Evolutionary conservation across 37 sponge, comb jelly and placozoan genomes (phyloP).

Genomic region (Amphimedon queenslandica): DNA sequence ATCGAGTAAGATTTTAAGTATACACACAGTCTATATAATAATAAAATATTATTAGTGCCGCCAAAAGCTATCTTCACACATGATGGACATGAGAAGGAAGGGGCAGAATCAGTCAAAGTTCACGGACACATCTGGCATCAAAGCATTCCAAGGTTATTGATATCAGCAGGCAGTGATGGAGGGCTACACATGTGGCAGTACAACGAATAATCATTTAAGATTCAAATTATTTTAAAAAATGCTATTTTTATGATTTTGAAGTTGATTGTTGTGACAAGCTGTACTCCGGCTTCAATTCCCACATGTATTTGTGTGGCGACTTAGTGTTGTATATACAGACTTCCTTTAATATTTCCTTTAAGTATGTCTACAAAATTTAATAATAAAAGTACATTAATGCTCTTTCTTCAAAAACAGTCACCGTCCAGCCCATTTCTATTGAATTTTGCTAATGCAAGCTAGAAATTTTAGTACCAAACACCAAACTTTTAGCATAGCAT

Average conservation of each 20-base stretch:
- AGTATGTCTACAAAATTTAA: slow-evolving; percentile 57
- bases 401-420: too few relatives aligned
- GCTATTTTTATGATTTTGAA: neutral
- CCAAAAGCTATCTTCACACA: slow-evolving; percentile 39
- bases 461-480: neutral
- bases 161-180: slow-evolving; percentile 49
- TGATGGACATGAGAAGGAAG: slow-evolving; percentile 39
- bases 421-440: neutral
- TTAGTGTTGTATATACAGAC: slow-evolving; percentile 88
- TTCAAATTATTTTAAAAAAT: neutral
- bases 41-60: too few relatives aligned
- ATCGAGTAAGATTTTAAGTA: neutral
- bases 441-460: neutral
- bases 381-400: neutral
- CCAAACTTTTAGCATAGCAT: neutral
- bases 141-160: neutral
- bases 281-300: slow-evolving; percentile 94
- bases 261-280: slow-evolving; percentile 8
- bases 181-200: slow-evolving; percentile 67
- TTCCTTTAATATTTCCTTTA: slow-evolving; percentile 88
- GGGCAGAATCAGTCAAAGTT: slow-evolving; percentile 4
- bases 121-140: slow-evolving; percentile 71
- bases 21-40: too few relatives aligned
- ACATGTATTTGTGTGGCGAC: slow-evolving; percentile 94
- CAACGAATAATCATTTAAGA: slow-evolving; percentile 6